Evolutionary conservation across 1,140 invertebrate genomes (phyloP).

Genomic region (Drosophila kurseongensis): DNA sequence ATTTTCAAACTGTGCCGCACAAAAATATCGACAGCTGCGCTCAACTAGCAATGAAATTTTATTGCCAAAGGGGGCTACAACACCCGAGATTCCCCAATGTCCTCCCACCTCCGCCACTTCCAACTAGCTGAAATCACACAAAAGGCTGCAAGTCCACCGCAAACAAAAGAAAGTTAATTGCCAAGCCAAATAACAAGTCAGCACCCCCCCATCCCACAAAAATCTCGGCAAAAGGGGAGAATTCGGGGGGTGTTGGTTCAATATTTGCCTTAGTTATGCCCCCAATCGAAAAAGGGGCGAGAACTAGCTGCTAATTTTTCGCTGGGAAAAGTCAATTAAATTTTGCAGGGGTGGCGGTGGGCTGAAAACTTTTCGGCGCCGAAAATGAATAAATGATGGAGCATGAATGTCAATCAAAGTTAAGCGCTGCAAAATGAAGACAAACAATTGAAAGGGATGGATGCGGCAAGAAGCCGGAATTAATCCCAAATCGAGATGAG

Average conservation of each 20-base stretch:
- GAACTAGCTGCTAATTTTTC: constrained; percentile 50
- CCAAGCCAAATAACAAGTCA: constrained; percentile 54
- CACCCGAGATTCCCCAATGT: background rate
- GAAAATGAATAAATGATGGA: constrained; percentile 80
- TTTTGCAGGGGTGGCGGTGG: constrained; percentile 14
- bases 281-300: constrained; percentile 10
- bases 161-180: constrained; percentile 79
- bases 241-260: constrained; percentile 27
- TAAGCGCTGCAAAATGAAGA: constrained; percentile 67
- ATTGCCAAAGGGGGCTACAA: constrained; percentile 27
- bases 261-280: constrained; percentile 54
- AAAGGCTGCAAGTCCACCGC: constrained; percentile 51
- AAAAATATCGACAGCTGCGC: constrained; percentile 64
- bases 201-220: constrained; percentile 17
- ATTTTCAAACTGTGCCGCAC: constrained; percentile 12
- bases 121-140: constrained; percentile 37
- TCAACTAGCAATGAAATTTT: constrained; percentile 62
- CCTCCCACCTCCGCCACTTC: constrained; percentile 2
- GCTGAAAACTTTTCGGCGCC: constrained; percentile 51
- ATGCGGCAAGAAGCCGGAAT: constrained; percentile 14
- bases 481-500: constrained; percentile 63
- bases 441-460: constrained; percentile 55
- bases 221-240: constrained; percentile 9
- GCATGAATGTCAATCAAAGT: constrained; percentile 81
- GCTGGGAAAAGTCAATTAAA: constrained; percentile 56